Percentiles rank a stretch among this genome's conserved stretches.
phyloP scores from a whole-genome alignment of 2,113 vertebrate species.

The Cacatua alba region DNA sequence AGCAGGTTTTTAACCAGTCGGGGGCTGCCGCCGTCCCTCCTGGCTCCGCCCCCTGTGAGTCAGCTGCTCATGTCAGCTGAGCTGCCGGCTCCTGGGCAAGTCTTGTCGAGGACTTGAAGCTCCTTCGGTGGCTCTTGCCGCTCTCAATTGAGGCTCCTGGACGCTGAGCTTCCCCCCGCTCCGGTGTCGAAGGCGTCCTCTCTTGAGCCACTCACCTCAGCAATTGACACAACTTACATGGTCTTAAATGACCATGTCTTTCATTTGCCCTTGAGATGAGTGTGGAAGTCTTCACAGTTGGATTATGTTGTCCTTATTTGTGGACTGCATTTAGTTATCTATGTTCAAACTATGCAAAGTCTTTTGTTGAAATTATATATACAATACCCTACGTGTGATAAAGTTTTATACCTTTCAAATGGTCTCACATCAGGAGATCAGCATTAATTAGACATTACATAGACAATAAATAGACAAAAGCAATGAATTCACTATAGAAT shows the following conservation, averaged over 20 bases:
- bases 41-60: not conserved
- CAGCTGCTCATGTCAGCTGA: not conserved
- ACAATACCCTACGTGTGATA: not conserved
- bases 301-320: not conserved
- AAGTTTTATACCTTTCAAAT: not conserved
- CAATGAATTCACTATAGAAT: not conserved
- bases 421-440: not conserved
- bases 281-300: not conserved
- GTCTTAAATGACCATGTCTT: not conserved
- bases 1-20: not conserved
- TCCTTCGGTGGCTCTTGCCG: accelerated
- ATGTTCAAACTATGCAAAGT: not conserved
- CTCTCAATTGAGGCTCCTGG: not conserved
- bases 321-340: not conserved
- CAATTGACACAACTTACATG: not conserved
- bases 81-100: not conserved
- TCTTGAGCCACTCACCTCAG: not conserved
- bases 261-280: not conserved
- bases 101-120: not conserved
- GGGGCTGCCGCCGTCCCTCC: not conserved
- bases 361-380: not conserved
- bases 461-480: not conserved
- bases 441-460: not conserved
- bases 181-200: not conserved
- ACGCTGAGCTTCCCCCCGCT: accelerated